These are phyloP conservation scores for Cylloceria caligata DNA, from an alignment of 2,888 invertebrate species.

Conservation along the genomic window DNA sequence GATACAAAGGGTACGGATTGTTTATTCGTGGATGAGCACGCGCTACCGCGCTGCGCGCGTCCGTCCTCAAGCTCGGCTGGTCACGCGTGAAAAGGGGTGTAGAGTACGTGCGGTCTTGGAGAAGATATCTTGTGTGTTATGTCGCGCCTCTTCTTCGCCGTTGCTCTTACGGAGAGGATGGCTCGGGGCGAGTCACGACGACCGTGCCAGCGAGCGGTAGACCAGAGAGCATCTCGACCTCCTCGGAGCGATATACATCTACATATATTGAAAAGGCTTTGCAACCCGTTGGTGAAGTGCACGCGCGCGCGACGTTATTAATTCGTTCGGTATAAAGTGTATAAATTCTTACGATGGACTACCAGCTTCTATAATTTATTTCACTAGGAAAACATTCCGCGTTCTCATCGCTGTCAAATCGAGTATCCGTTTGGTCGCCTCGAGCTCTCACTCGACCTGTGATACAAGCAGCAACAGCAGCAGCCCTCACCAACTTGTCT, in stretches of 20 bases:
- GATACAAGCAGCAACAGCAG: neutral
- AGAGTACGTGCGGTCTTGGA: constrained; percentile 29
- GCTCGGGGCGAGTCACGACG: constrained; percentile 51
- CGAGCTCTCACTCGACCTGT: constrained; percentile 43
- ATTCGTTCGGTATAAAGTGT: constrained; percentile 40
- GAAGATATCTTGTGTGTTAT: constrained; percentile 35
- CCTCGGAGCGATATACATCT: constrained; percentile 46
- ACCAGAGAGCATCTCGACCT: constrained; percentile 46
- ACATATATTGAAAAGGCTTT: constrained; percentile 38
- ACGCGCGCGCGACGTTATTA: constrained; percentile 27
- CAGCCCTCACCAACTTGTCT: neutral
- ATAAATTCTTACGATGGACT: constrained; percentile 4
- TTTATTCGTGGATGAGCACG: constrained; percentile 47
- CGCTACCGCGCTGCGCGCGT: constrained; percentile 36
- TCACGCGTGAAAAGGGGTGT: constrained; percentile 45
- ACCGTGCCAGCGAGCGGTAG: constrained; percentile 21
- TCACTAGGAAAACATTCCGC: constrained; percentile 37
- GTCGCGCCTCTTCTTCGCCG: constrained; percentile 37
- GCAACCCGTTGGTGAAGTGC: neutral
- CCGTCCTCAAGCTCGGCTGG: constrained; percentile 38
- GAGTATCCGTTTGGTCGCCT: constrained; percentile 26
- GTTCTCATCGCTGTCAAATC: constrained; percentile 50
- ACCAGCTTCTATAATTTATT: constrained; percentile 40
- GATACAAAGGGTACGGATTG: constrained; percentile 18
- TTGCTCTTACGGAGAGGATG: neutral